Conservation (phyloP, 1,140 invertebrate genomes). For the Hermetia illucens region DNA sequence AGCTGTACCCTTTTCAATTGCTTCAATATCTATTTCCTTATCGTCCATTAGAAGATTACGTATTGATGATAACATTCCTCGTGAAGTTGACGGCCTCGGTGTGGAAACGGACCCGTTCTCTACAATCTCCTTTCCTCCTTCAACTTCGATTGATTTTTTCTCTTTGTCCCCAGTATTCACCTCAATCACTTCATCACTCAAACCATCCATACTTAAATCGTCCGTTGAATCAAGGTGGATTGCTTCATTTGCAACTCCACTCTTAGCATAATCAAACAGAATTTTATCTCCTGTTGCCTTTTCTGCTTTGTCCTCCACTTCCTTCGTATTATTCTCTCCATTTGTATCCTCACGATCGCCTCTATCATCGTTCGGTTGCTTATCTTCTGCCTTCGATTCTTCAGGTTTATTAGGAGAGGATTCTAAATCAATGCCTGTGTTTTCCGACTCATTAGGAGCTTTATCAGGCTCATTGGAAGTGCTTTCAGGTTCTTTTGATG, state of each 20-base stretch:
- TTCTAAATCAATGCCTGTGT: neutral
- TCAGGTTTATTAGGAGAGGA: neutral
- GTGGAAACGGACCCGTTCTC: neutral
- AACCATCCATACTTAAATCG: too few relatives aligned
- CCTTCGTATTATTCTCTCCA: neutral
- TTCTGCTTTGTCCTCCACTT: neutral
- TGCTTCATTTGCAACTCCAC: constrained; percentile 5
- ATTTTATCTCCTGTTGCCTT: neutral
- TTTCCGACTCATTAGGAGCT: neutral
- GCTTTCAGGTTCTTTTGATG: neutral
- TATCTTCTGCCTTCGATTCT: neutral
- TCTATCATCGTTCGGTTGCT: neutral
- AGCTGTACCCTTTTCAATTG: constrained; percentile 7
- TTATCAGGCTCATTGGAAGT: neutral
- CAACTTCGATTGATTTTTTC: constrained; percentile 4
- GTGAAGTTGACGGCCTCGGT: neutral
- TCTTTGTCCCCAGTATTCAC: constrained; percentile 7
- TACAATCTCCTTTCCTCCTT: neutral
- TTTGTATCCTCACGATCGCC: neutral
- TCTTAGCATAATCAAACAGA: neutral
- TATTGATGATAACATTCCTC: too few relatives aligned
- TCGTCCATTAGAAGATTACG: constrained; percentile 11
- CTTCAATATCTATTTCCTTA: constrained; percentile 3
- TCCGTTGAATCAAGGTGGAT: too few relatives aligned
- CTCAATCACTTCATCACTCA: constrained; percentile 7